Percentiles rank a stretch among this genome's conserved stretches.
Conservation (phyloP, 2,113 vertebrate species). For the Bombycilla garrulus region DNA sequence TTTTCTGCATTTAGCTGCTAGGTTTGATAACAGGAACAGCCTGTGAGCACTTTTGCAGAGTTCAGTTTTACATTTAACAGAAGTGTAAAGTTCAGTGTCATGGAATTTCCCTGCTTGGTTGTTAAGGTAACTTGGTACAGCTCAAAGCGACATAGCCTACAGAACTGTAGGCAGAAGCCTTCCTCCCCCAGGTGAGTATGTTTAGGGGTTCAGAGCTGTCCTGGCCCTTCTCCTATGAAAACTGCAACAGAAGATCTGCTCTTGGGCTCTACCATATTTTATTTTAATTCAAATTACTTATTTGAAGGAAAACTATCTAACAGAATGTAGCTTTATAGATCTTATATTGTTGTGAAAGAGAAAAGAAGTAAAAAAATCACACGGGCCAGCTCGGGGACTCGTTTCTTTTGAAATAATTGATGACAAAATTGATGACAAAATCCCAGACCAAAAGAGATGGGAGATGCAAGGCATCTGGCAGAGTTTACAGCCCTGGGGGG, state of each 20-base stretch:
- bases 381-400: background rate
- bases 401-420: background rate
- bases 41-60: background rate
- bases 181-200: background rate
- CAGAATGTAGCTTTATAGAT: background rate
- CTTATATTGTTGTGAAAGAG: background rate
- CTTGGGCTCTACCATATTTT: background rate
- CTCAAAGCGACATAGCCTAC: background rate
- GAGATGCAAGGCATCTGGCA: conserved; percentile 31
- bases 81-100: conserved; percentile 15
- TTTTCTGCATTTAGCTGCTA: background rate
- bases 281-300: background rate
- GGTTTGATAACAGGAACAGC: background rate
- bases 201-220: background rate
- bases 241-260: background rate
- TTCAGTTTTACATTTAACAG: conserved; percentile 27
- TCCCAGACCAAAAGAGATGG: background rate
- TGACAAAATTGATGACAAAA: background rate
- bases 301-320: background rate
- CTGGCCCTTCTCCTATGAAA: background rate
- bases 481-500: conserved; percentile 13
- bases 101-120: conserved; percentile 10
- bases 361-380: background rate
- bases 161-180: background rate
- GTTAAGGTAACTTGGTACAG: background rate